phyloP scores from a whole-genome alignment of 2,888 invertebrate species.

The Apodemia mormo region DNA sequence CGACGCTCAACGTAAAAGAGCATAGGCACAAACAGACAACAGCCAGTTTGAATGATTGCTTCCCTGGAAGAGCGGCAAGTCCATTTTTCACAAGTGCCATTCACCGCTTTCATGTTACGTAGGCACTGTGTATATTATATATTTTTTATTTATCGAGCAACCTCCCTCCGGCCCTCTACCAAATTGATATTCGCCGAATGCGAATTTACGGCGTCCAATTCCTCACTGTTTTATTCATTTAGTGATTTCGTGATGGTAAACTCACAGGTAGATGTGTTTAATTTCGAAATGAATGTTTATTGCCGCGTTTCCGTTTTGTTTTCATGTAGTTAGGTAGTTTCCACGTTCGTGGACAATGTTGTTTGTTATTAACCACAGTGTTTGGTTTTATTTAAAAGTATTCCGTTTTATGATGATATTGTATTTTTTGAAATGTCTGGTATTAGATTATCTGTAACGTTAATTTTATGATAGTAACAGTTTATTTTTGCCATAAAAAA shows the following conservation, averaged over 20 bases:
- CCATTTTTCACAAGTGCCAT: conserved; percentile 83
- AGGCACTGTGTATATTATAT: conserved; percentile 63
- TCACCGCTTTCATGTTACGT: conserved; percentile 77
- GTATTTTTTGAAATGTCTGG: not conserved
- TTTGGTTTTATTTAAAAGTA: conserved; percentile 1
- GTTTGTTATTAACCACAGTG: conserved; percentile 5
- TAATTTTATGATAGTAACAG: not conserved
- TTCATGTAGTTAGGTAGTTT: conserved; percentile 53
- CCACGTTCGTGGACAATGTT: conserved; percentile 38
- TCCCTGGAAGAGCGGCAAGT: conserved; percentile 81
- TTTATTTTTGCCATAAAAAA: too few relatives aligned
- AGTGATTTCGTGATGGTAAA: conserved; percentile 77
- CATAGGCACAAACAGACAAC: conserved; percentile 80
- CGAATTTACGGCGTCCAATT: conserved; percentile 72
- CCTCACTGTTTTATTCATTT: conserved; percentile 81
- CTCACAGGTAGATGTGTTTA: conserved; percentile 79
- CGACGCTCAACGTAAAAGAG: conserved; percentile 71
- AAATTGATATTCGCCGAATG: conserved; percentile 78
- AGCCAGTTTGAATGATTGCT: conserved; percentile 81
- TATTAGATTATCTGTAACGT: not conserved
- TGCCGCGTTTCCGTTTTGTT: conserved; percentile 72
- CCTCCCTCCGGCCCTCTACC: conserved; percentile 57
- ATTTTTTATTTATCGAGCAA: conserved; percentile 74
- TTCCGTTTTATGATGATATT: not conserved
- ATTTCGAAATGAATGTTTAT: conserved; percentile 80